Evolutionary conservation across 1,140 invertebrate genomes (phyloP).

Genomic region (Anoplophora glabripennis): DNA sequence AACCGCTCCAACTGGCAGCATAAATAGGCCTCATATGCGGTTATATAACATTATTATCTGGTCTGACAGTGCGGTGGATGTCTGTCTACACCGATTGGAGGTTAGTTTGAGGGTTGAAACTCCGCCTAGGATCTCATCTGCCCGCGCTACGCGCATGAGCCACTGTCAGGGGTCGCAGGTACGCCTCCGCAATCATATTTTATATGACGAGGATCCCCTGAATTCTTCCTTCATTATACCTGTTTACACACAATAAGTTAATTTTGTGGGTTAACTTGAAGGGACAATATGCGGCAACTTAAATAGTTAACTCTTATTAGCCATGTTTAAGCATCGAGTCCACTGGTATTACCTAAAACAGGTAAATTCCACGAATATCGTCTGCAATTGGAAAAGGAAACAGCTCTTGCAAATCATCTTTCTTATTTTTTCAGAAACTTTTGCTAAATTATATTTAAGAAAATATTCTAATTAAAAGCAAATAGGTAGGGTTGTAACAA

Average conservation of each 20-base stretch:
- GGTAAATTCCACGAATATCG: too few species aligned
- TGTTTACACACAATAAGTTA: slow-evolving; percentile 2
- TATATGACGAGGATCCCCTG: background rate
- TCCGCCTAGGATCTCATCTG: background rate
- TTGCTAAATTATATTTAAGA: too few species aligned
- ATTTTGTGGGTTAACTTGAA: slow-evolving; percentile 4
- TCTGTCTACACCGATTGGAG: background rate
- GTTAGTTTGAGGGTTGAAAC: background rate
- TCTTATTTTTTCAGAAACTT: too few species aligned
- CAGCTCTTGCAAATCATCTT: too few species aligned
- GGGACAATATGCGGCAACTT: background rate
- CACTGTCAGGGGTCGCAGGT: slow-evolving; percentile 4
- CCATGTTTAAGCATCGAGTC: too few species aligned
- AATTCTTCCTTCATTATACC: slow-evolving; percentile 1
- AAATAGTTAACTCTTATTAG: too few species aligned
- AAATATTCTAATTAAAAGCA: too few species aligned
- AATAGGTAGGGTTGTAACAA: too few species aligned
- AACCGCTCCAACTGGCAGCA: background rate
- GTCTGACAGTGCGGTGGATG: background rate
- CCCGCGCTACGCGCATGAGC: background rate
- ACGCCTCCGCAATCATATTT: slow-evolving; percentile 4
- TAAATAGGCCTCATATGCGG: background rate
- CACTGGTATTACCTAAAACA: too few species aligned
- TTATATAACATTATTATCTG: slow-evolving; percentile 7
- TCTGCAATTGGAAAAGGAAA: too few species aligned